Conservation (phyloP, 2,113 vertebrate species). For the Paratilapia polleni region DNA sequence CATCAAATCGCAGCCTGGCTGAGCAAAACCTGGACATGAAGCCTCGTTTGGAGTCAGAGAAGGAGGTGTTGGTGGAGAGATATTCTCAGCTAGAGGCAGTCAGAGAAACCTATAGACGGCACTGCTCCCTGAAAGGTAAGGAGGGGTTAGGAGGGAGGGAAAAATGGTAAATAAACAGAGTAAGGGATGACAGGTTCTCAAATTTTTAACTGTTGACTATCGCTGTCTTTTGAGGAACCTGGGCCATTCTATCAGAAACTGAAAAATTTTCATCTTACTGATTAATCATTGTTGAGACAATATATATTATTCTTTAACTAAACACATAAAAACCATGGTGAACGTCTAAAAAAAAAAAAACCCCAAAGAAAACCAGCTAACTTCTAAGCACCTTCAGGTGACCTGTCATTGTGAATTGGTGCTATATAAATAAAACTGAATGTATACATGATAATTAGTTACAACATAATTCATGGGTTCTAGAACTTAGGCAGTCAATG, state of each 20-base stretch:
- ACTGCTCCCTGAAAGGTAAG: conserved; percentile 76
- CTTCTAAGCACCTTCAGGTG: too few relatives aligned
- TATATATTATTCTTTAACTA: too few relatives aligned
- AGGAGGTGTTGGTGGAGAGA: conserved; percentile 82
- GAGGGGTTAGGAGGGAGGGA: background rate
- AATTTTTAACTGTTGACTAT: background rate
- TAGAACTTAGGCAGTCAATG: too few relatives aligned
- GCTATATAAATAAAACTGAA: too few relatives aligned
- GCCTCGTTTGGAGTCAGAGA: conserved; percentile 84
- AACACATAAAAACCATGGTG: background rate
- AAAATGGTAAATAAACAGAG: too few relatives aligned
- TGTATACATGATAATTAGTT: too few relatives aligned
- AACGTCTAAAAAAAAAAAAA: background rate
- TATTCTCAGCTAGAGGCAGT: conserved; percentile 87
- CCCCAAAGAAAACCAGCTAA: too few relatives aligned
- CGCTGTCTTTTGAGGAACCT: background rate
- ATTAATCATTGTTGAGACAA: background rate
- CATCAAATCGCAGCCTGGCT: conserved; percentile 92
- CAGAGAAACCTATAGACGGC: conserved; percentile 69
- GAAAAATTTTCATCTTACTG: background rate
- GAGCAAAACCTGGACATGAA: conserved; percentile 92
- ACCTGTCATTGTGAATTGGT: too few relatives aligned
- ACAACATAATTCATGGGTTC: too few relatives aligned
- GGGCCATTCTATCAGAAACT: background rate
- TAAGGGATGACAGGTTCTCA: too few relatives aligned